Evolutionary conservation across 23 tunicate genomes (phyloP).

Genomic region (Clavelina lepadiformis): DNA sequence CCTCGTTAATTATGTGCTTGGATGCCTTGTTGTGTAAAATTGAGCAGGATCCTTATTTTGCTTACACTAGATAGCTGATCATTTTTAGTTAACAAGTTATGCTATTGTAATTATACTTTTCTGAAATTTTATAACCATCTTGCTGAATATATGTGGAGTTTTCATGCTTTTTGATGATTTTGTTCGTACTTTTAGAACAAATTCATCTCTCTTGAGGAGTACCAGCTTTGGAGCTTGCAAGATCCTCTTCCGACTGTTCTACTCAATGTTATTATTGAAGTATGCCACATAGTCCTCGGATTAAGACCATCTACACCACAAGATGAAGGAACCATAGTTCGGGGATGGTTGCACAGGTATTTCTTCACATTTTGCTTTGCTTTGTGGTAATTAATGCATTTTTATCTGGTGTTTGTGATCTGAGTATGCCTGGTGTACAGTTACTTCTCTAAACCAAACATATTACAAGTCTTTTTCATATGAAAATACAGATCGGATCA

Average conservation of each 20-base stretch:
- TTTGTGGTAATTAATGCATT: too few species aligned
- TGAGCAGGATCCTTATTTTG: too few species aligned
- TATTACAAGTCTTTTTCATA: too few species aligned
- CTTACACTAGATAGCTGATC: too few species aligned
- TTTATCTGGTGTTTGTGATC: too few species aligned
- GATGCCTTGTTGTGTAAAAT: too few species aligned
- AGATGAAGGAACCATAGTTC: slow-evolving; percentile 79
- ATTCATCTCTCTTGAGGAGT: slow-evolving; percentile 65
- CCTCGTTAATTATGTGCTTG: too few species aligned
- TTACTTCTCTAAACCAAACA: too few species aligned
- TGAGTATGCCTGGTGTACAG: too few species aligned
- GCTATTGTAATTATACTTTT: not conserved
- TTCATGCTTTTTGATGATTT: not conserved
- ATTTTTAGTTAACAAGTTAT: not conserved
- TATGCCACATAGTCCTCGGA: slow-evolving; percentile 85
- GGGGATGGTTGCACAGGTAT: slow-evolving; percentile 95
- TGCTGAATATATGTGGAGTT: not conserved
- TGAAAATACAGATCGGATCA: slow-evolving; percentile 43
- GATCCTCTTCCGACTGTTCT: slow-evolving; percentile 59
- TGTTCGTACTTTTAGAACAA: slow-evolving; percentile 57
- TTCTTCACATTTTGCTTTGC: too few species aligned
- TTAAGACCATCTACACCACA: slow-evolving; percentile 53
- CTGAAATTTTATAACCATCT: not conserved
- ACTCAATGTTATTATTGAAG: slow-evolving; percentile 59
- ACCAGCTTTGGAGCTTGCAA: slow-evolving; percentile 85